Percentiles rank a stretch among this genome's conserved stretches.
Evolutionary conservation across 92 coral and sea anemone genomes (phyloP).

Genomic region (Chrysogorgia sp.): DNA sequence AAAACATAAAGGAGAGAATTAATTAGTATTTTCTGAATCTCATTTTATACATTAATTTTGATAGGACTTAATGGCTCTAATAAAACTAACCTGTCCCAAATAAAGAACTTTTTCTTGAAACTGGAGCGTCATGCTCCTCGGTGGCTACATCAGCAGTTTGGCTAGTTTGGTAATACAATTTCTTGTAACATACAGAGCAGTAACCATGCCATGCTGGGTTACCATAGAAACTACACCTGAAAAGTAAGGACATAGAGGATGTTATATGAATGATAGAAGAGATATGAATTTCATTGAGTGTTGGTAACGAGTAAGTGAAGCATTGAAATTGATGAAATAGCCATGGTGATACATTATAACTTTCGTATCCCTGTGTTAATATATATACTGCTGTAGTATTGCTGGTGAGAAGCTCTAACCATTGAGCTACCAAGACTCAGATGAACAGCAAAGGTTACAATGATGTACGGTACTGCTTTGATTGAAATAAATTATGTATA

Average conservation of each 20-base stretch:
- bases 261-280: too few species aligned
- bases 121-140: slow-evolving; percentile 63
- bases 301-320: too few species aligned
- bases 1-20: background rate
- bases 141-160: slow-evolving; percentile 10
- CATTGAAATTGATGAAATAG: too few species aligned
- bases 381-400: too few species aligned
- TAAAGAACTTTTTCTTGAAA: slow-evolving; percentile 45
- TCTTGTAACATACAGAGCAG: slow-evolving; percentile 94
- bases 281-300: too few species aligned
- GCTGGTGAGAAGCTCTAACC: too few species aligned
- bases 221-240: slow-evolving; percentile 99
- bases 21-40: background rate
- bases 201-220: slow-evolving; percentile 99
- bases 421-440: too few species aligned
- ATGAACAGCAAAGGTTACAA: too few species aligned
- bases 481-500: too few species aligned
- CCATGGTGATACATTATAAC: too few species aligned
- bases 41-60: background rate
- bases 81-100: slow-evolving; percentile 41
- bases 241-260: background rate
- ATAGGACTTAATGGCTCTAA: background rate
- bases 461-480: too few species aligned
- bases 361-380: too few species aligned
- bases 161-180: slow-evolving; percentile 17